Conservation (phyloP, 2,113 vertebrate species). For the Amphilophus citrinellus region DNA sequence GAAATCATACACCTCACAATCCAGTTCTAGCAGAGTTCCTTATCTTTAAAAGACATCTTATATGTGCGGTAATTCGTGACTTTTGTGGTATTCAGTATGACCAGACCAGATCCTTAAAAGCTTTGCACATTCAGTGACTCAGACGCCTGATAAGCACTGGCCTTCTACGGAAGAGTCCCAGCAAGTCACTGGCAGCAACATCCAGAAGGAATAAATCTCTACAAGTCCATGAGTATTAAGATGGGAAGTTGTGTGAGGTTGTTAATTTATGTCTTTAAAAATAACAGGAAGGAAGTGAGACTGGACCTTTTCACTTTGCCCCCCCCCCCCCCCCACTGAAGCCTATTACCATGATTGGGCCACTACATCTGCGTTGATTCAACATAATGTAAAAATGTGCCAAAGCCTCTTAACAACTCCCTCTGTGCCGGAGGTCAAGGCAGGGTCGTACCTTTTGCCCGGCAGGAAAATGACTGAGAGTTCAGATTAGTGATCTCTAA, state of each 20-base stretch:
- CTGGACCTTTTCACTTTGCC: slow-evolving; percentile 12
- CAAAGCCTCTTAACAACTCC: not conserved
- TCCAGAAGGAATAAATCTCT: slow-evolving; percentile 61
- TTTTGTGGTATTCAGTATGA: slow-evolving; percentile 31
- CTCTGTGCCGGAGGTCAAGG: slow-evolving; percentile 23
- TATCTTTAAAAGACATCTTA: slow-evolving; percentile 23
- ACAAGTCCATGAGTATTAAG: slow-evolving; percentile 48
- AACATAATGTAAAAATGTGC: not conserved
- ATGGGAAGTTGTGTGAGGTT: slow-evolving; percentile 45
- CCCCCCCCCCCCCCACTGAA: not conserved
- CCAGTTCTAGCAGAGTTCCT: slow-evolving; percentile 8
- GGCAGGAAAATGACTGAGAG: slow-evolving; percentile 40
- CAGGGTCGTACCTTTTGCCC: not conserved
- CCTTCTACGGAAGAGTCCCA: slow-evolving; percentile 49
- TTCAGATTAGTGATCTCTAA: slow-evolving; percentile 44
- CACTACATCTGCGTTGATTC: not conserved
- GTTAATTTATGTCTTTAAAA: slow-evolving; percentile 67
- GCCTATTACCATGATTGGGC: not conserved
- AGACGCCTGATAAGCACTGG: slow-evolving; percentile 8
- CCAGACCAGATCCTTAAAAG: not conserved
- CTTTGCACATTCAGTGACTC: slow-evolving; percentile 31
- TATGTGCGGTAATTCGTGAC: slow-evolving; percentile 33
- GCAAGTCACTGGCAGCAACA: slow-evolving; percentile 46
- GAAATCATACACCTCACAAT: slow-evolving; percentile 34
- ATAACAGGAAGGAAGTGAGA: slow-evolving; percentile 69